Base-by-base conservation (phyloP, 1,140 invertebrate species). In the Meloidogyne exigua region DNA sequence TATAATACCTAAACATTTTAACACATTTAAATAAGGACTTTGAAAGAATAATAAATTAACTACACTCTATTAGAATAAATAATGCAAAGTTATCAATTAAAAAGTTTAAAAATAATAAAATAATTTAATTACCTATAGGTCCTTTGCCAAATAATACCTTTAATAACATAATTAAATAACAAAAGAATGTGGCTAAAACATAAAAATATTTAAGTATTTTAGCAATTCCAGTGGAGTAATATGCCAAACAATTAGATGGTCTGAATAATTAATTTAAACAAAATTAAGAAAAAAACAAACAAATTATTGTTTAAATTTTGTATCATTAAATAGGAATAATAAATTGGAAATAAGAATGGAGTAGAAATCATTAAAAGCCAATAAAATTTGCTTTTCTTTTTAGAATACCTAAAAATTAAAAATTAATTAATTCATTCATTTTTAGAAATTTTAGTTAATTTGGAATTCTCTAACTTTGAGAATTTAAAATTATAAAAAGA, bases 81-180 rank as follows among this genome's bases (percentile, higher is more conserved):
- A n/a, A n/a, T n/a, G n/a, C n/a, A n/a, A n/a, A n/a, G n/a, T n/a
- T n/a, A n/a, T n/a, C n/a, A n/a, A n/a, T n/a, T n/a, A n/a, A n/a
- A n/a, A n/a, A n/a, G n/a, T n/a, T n/a, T n/a, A n/a, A n/a, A n/a
- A n/a, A n/a, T n/a, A n/a, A n/a, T n/a, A n/a, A n/a, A n/a, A n/a
- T n/a, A n/a, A n/a, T 15, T 57, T 49, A 49, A 18, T n/a, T 57
- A 57, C 49, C n/a, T 57, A 57, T 57, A 0, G 18, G 49, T 9
- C 10, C n/a, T 9, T 57, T 57, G n/a, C n/a, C 49, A 57, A 2
- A 57, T 7, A 57, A n/a, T n/a, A n/a, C 49, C 21, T 57, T 57
- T n/a, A 57, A 57, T 57, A 57, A n/a, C 4, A 57, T 57, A n/a
- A 57, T 57, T 57, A 57, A 57, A 57, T 57, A 57, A n/a, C 49